A percentile compares a stretch with the other conserved stretches of the same genome.
Evolutionary conservation across 2,113 vertebrate genomes (phyloP).

Genomic region (Rhea americana): DNA sequence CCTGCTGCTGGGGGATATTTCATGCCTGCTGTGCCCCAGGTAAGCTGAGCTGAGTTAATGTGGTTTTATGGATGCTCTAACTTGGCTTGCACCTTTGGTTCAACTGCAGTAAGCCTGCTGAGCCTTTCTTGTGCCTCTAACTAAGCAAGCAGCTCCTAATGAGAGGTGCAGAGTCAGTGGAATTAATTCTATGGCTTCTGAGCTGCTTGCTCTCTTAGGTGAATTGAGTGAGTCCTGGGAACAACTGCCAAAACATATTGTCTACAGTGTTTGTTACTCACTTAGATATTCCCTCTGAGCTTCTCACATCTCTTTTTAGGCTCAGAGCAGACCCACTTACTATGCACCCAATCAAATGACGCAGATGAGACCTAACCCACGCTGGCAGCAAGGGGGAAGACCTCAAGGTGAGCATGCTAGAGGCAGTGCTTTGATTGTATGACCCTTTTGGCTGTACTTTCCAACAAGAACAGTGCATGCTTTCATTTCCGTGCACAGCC

Average conservation of each 20-base stretch:
- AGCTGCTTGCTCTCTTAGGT: background rate
- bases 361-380: slow-evolving; percentile 94
- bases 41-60: slow-evolving; percentile 45
- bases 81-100: background rate
- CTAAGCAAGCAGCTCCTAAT: background rate
- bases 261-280: background rate
- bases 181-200: background rate
- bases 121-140: background rate
- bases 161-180: background rate
- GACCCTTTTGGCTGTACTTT: background rate
- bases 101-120: background rate
- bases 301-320: slow-evolving; percentile 72
- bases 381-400: slow-evolving; percentile 96
- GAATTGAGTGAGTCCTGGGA: background rate
- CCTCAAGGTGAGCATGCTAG: slow-evolving; percentile 86
- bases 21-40: slow-evolving; percentile 97
- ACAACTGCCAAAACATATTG: background rate
- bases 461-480: background rate
- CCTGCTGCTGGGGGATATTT: slow-evolving; percentile 94
- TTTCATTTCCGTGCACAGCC: background rate
- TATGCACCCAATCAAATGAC: slow-evolving; percentile 96
- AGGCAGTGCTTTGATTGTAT: background rate
- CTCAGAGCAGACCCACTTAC: slow-evolving; percentile 95
- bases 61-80: background rate
- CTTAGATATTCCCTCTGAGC: background rate